phyloP scores from a whole-genome alignment of 2,113 vertebrate species.

The Noturus placidus region DNA sequence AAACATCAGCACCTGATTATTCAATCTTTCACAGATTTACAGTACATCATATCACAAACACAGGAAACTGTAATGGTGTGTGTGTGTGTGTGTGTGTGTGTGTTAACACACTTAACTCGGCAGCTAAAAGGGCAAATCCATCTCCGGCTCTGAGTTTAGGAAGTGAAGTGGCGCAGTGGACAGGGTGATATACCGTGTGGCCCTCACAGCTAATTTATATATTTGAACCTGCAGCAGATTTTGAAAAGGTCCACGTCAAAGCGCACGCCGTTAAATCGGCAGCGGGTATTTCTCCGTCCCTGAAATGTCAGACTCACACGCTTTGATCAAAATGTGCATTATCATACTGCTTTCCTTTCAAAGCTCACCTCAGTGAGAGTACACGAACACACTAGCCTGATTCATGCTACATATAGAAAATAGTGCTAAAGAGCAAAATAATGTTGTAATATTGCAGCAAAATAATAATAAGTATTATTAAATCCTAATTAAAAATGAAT shows the following conservation, averaged over 20 bases:
- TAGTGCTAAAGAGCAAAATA: background rate
- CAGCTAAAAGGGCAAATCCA: constrained; percentile 8
- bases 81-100: constrained; percentile 15
- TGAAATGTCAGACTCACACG: constrained; percentile 31
- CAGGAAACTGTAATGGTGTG: background rate
- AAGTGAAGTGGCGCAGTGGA: background rate
- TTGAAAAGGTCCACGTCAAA: constrained; percentile 30
- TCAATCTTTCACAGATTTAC: background rate
- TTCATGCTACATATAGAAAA: background rate
- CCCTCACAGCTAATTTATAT: constrained; percentile 29
- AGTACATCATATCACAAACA: background rate
- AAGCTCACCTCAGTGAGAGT: constrained; percentile 17
- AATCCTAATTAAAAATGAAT: background rate
- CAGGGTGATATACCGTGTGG: constrained; percentile 12
- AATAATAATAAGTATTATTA: background rate
- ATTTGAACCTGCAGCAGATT: constrained; percentile 28
- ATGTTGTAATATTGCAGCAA: too few species aligned
- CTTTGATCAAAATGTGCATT: constrained; percentile 47
- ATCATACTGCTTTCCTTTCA: constrained; percentile 39
- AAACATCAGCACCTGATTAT: background rate
- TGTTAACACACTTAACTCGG: background rate
- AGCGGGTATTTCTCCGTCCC: background rate
- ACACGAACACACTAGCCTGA: background rate
- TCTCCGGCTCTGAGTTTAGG: background rate
- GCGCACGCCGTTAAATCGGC: constrained; percentile 35